phyloP scores from a whole-genome alignment of 2,797 vertebrate genomes.

The Pristis pectinata region DNA sequence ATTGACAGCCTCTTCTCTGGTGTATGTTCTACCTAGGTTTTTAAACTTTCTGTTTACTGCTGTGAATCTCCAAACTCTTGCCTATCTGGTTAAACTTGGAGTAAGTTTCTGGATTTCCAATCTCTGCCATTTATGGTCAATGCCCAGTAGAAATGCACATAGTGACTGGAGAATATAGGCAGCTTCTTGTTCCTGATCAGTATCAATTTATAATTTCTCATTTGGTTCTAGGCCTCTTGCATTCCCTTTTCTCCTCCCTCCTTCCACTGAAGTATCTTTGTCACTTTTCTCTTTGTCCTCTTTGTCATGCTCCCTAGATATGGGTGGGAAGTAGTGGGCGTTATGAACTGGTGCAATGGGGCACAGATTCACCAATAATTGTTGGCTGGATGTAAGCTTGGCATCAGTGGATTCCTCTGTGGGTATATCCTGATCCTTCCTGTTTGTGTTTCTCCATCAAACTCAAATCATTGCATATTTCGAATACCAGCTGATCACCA shows the following conservation, averaged over 20 bases:
- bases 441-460: too few relatives aligned
- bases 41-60: not conserved
- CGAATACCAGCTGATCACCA: too few relatives aligned
- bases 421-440: too few relatives aligned
- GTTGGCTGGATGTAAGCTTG: too few relatives aligned
- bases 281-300: constrained; percentile 8
- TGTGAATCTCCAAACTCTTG: not conserved
- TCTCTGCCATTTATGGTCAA: not conserved
- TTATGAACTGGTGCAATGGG: not conserved
- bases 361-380: too few relatives aligned
- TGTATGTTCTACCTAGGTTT: not conserved
- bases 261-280: not conserved
- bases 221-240: not conserved
- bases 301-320: not conserved
- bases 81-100: not conserved
- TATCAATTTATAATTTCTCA: not conserved
- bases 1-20: not conserved
- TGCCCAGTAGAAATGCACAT: not conserved
- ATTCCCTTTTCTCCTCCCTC: not conserved
- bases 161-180: not conserved
- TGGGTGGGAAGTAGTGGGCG: not conserved
- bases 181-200: not conserved
- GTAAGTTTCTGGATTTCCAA: not conserved
- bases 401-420: too few relatives aligned
- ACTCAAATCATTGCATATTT: too few relatives aligned